Evolutionary conservation across 2,113 vertebrate genomes (phyloP), one percentile per base, ranked within the genome.

Genomic region (Bos indicus): DNA sequence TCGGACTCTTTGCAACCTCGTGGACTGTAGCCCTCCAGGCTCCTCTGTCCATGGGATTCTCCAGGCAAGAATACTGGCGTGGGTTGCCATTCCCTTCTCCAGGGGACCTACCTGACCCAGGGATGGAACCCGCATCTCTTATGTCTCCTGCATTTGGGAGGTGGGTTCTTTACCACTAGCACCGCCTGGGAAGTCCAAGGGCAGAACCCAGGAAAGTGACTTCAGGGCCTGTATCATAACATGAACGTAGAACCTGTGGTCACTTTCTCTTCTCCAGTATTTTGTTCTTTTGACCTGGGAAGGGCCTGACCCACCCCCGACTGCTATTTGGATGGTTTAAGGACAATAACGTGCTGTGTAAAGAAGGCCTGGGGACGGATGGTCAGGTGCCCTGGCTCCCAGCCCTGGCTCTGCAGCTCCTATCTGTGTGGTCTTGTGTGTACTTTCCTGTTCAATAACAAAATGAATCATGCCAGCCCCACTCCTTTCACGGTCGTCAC

Each of bases 221-320:
- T 5, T 51, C 16, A 15, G 56, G 2, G 8, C 62, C 59, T 51
- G 8, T 11, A n/a, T 16, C 7, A 4, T 5, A 2, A 11, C 40
- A 15, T 1, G 2, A 1, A 0, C 26, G 2, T 0, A 15, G 54
- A 7, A 5, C 16, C 81, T 28, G 1, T n/a, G 28, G 40, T 36
- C 13, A 2, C 16, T 46, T 80, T 36, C 81, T 85, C 16, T 43
- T 57, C 46, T 6, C 33, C 78, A 67, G 16, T 2, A 8, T 57
- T 51, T 52, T 43, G 90, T 64, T 14, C 80, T 81, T 78, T 40
- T 11, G 26, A 4, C 48, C 74, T 59, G 67, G 16, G 43, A 46
- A 90, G 81, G 62, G 48, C 90, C 92, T 59, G 77, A 52, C 5
- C 0, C 1, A 25, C 26, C 30, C 25, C 36, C 14, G 2, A 4